Evolutionary conservation across 2,888 invertebrate genomes (phyloP), one percentile per base, ranked within the genome.

Genomic region (Microchrysa polita): DNA sequence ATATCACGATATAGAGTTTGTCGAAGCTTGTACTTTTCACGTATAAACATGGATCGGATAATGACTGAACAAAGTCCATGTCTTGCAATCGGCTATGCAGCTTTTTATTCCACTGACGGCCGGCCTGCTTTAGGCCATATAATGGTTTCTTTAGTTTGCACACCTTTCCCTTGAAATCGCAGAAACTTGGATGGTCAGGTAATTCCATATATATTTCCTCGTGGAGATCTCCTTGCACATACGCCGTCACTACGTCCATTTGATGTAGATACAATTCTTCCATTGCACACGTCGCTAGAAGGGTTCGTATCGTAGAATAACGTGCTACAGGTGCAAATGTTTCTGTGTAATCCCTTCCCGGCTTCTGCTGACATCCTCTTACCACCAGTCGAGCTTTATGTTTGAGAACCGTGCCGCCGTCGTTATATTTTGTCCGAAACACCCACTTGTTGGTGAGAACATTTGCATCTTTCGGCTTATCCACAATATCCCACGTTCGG

Each of bases 161-260:
- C 27, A 34, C 27, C 27, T 34, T 2, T 34, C 4, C 27, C 27
- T 75, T 72, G 40, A 63, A n/a, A n/a, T 72, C 22, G 77, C 76
- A 72, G 23, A 76, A 76, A 40, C 77, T 71, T 20, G 76, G 77
- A 57, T 79, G 76, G n/a, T n/a, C n/a, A n/a, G n/a, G n/a, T n/a
- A n/a, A n/a, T 14, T 72, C 7, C 61, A 61, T 27, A 27, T 72
- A 74, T 44, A 40, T 40, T 34, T 34, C 27, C 2, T 34, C 27
- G 2, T 34, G 4, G 2, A 34, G 27, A 2, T 34, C 27, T 2
- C 27, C 27, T 5, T 34, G 27, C 27, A 34, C 2, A 34, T 5
- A 34, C 2, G 27, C 27, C 2, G 27, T 34, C 4, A 34, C 27
- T 5, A 7, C 27, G 27, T 34, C 27, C 27, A 34, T 34, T 34